Evolutionary conservation across 2,888 invertebrate species (phyloP).

Genomic region (Oscheius sp.): DNA sequence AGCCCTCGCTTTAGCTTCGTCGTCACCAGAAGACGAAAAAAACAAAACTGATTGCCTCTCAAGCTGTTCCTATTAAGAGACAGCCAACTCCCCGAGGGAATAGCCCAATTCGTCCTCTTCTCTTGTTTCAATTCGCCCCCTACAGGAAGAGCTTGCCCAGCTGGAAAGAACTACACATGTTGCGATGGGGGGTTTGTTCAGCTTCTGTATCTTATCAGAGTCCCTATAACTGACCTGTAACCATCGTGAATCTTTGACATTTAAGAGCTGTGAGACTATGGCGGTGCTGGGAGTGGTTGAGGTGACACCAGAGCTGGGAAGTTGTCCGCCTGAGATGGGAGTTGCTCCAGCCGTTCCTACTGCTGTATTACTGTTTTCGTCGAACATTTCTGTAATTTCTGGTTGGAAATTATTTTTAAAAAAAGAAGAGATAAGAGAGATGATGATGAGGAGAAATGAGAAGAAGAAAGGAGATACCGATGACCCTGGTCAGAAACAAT

Average conservation of each 20-base stretch:
- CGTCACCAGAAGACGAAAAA: neutral
- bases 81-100: slow-evolving; percentile 1
- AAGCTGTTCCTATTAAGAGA: slow-evolving; percentile 28
- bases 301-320: slow-evolving; percentile 14
- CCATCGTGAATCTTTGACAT: slow-evolving; percentile 99
- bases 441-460: neutral
- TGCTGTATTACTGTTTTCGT: slow-evolving; percentile 67
- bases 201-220: neutral
- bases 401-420: slow-evolving; percentile 19
- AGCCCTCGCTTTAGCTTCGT: neutral
- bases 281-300: slow-evolving; percentile 42
- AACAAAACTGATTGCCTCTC: slow-evolving; percentile 32
- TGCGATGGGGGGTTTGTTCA: neutral
- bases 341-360: slow-evolving; percentile 52
- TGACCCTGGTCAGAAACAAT: no score
- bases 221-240: slow-evolving; percentile 77
- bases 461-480: neutral
- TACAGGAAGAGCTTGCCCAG: neutral
- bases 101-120: no score
- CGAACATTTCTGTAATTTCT: slow-evolving; percentile 48
- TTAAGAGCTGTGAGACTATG: slow-evolving; percentile 81
- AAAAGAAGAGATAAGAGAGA: neutral
- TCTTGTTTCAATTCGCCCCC: no score
- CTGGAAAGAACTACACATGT: neutral
- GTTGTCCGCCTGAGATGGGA: slow-evolving; percentile 41